Base-by-base conservation (phyloP, 2,113 vertebrate species). In the Pollimyrus isidori region DNA sequence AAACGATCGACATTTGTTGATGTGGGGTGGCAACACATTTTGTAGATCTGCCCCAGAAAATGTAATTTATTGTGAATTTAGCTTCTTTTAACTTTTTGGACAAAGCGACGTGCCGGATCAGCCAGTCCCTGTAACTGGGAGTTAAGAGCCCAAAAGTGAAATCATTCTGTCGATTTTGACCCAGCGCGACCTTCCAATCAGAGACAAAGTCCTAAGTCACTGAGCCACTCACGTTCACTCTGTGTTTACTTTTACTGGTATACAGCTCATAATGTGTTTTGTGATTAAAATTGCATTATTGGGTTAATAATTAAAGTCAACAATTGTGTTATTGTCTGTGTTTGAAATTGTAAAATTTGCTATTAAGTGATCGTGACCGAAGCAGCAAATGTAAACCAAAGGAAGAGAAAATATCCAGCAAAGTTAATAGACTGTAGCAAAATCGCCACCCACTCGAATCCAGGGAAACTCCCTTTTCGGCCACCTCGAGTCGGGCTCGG, bases 401-500 rank as follows among this genome's bases (percentile, higher is more conserved):
- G 7, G 45, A 19, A 17, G 80, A 19, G 9, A 46, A 23, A 56
- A 86, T 45, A 82, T 4, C 19, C 82, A 48, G 39, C 21, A 10
- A 52, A 87, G 85, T 53, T 87, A 87, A 87, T 30, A n/a, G 46
- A 30, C 46, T 7, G 50, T 17, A 89, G 26, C 76, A 85, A 46
- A 46, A 58, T 30, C 45, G 7, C 88, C 88, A 62, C 88, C 80
- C 88, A 89, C 88, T 58, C 80, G 42, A 62, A 80, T 48, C 21
- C 76, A 89, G 88, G 88, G 88, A 89, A 89, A 89, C 88, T 62
- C 88, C 88, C 88, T 85, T 89, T 89, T 45, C 56, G 52, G 80
- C 80, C 88, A 17, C 86, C 84, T 56, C 52, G 30, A 35, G 42
- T 80, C 11, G 42, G 65, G 76, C 88, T 35, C 50, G 80, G 88